A percentile compares a stretch with the other conserved stretches of the same genome.
phyloP scores from a whole-genome alignment of 1,140 invertebrate species.

The Linepithema humile region DNA sequence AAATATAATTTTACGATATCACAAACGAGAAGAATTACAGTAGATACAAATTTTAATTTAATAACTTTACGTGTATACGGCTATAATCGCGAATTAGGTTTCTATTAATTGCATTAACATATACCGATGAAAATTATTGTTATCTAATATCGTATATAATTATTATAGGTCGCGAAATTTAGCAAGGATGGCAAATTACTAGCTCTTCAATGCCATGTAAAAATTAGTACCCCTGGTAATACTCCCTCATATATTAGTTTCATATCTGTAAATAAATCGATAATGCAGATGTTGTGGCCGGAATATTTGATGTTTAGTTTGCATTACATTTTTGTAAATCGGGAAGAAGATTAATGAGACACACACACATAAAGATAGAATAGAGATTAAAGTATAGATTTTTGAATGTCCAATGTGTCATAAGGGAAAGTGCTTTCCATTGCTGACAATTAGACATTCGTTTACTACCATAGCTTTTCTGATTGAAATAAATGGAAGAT shows the following conservation, averaged over 20 bases:
- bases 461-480: slow-evolving; percentile 39
- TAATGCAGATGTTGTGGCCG: slow-evolving; percentile 73
- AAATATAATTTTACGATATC: slow-evolving; percentile 26
- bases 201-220: slow-evolving; percentile 2
- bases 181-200: neutral
- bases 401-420: slow-evolving; percentile 51
- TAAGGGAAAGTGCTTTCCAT: neutral
- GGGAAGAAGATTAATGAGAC: slow-evolving; percentile 59
- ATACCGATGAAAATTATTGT: neutral
- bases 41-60: neutral
- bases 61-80: too few relatives aligned
- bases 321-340: slow-evolving; percentile 60
- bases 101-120: neutral
- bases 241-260: slow-evolving; percentile 66
- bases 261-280: slow-evolving; percentile 72
- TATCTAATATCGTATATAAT: neutral
- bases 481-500: slow-evolving; percentile 65
- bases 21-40: slow-evolving; percentile 12
- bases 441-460: slow-evolving; percentile 27
- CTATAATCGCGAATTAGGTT: too few relatives aligned
- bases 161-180: slow-evolving; percentile 37
- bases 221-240: slow-evolving; percentile 62
- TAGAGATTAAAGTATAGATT: slow-evolving; percentile 32
- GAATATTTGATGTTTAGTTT: slow-evolving; percentile 76
- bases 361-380: slow-evolving; percentile 60